Conservation (phyloP, 2,113 vertebrate genomes). For the Leucopsar rothschildi region DNA sequence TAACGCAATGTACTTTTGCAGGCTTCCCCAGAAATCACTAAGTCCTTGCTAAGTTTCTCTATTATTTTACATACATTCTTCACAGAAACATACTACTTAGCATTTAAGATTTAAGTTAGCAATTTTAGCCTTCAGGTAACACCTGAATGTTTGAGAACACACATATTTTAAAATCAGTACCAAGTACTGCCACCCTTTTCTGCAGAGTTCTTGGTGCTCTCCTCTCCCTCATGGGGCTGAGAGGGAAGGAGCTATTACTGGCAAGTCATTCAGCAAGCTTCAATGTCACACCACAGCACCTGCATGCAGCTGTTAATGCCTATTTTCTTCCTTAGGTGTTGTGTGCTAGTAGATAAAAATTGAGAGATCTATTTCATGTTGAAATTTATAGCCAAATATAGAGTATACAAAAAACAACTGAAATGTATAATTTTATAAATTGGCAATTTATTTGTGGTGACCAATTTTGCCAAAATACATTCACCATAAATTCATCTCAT, state of each 20-base stretch:
- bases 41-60: background rate
- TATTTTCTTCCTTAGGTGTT: background rate
- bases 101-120: background rate
- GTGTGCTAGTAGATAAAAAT: background rate
- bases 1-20: background rate
- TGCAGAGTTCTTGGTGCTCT: background rate
- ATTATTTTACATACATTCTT: background rate
- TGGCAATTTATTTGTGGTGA: background rate
- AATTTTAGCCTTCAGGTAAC: background rate
- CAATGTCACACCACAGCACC: background rate
- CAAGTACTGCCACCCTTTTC: background rate
- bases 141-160: background rate
- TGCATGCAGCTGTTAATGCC: background rate
- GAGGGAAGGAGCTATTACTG: background rate
- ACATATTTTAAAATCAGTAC: background rate
- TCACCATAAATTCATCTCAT: background rate
- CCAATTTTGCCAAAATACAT: background rate
- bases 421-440: background rate
- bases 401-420: background rate
- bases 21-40: background rate
- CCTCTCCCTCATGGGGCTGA: background rate
- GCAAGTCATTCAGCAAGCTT: background rate
- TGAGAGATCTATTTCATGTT: background rate
- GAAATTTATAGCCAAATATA: background rate
- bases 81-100: background rate